Evolutionary conservation across 2,888 invertebrate genomes (phyloP), one percentile per base, ranked within the genome.

Genomic region (Calliphora vomitoria): DNA sequence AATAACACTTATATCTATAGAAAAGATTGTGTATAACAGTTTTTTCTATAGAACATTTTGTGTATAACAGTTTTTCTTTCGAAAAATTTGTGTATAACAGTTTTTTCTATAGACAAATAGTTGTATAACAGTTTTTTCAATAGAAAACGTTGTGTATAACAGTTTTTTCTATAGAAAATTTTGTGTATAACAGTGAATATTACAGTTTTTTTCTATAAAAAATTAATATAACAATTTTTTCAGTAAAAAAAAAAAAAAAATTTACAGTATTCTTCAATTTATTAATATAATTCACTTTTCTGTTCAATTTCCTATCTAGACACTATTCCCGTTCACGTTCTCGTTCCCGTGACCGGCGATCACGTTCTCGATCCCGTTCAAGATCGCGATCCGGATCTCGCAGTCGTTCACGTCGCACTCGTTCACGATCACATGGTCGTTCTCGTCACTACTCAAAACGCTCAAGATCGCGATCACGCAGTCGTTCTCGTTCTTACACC

Each of bases 351-450:
- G 88, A 25, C 85, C 86, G 68, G 55, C 89, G 90, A 62, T 89
- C 90, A 83, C 90, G 90, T 35, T 89, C 90, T 11, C 81, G 89
- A 50, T 86, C 89, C 13, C 75, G 89, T 4, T 88, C 86, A 18
- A 83, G 89, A 50, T 4, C 86, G 86, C 83, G 88, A 18, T 88
- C 89, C 3, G 89, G 88, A n/a, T 88, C 90, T 1, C 92, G 93
- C 20, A 75, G 87, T 18, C 83, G 87, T 18, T 85, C 89, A 5
- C 58, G 87, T 60, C 90, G 60, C 64, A 90, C 85, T 38, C 92
- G 93, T 44, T 92, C 92, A 10, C 68, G 93, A 41, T 92, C 92
- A 11, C 68, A 87, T 47, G 91, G 91, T 53, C 91, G 89, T 90
- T 94, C 82, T 92, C 94, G 76, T 15, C 90, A 89, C 15, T 89